phyloP scores from a whole-genome alignment of 2,113 vertebrate species.

The Diglossa brunneiventris region DNA sequence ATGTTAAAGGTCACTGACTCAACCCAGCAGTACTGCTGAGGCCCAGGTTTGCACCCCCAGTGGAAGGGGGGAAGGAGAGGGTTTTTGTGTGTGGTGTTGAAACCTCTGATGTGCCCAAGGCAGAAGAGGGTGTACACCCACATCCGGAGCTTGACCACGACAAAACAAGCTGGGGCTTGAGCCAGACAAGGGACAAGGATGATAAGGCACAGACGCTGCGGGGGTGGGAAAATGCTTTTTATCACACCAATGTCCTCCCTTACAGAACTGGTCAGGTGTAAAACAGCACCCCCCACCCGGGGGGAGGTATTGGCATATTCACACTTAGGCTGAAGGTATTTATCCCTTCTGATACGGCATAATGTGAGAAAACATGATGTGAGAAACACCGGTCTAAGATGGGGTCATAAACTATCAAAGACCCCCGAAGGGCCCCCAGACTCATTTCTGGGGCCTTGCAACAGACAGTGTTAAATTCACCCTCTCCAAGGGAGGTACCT shows the following conservation, averaged over 20 bases:
- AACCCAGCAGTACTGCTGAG: neutral
- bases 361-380: neutral
- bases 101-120: neutral
- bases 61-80: neutral
- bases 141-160: accelerated
- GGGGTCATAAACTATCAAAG: neutral
- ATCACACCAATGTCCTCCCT: neutral
- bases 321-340: neutral
- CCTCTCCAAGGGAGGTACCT: neutral
- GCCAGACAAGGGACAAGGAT: neutral
- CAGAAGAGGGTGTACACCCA: neutral
- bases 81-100: neutral
- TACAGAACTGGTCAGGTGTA: neutral
- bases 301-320: neutral
- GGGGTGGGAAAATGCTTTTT: neutral
- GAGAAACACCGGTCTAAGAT: neutral
- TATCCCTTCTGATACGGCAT: neutral
- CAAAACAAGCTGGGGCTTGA: neutral
- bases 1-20: neutral
- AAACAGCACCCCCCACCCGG: neutral
- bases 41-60: neutral
- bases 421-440: neutral
- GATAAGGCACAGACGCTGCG: accelerated
- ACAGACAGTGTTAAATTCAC: neutral
- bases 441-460: neutral